Base-by-base conservation (phyloP, 2,797 vertebrate species). In the Eulemur mongoz region DNA sequence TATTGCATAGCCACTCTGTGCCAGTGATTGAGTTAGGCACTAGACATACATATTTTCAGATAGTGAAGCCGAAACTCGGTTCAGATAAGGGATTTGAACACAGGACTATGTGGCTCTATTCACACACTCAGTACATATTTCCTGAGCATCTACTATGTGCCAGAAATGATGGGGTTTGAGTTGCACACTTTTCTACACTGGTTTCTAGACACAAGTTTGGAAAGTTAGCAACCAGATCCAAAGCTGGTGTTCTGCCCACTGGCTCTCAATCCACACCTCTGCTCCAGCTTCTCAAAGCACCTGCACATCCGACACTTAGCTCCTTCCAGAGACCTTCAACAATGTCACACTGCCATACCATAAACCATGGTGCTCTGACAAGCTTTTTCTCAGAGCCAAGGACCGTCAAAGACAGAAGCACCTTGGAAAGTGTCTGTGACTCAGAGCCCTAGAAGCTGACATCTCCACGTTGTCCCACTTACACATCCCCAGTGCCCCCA, bases 131-230 rank as follows among this genome's bases (percentile, higher is more conserved):
- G 32, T 14, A 73, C 54, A 57, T 38, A 79, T 17, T 86, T 20
- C 61, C 70, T 10, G 17, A 75, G 45, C 1, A 5, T 25, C 59
- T 18, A 13, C 7, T 38, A 52, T 0, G 0, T 61, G 18, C n/a
- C 76, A 61, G 70, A 63, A 72, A 52, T 17, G 22, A 48, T 14
- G 2, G 22, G 9, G 22, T 27, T 88, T 14, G 65, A 72, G 70
- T n/a, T 1, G 45, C 70, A 85, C 7, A 5, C 7, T 52, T 78
- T 57, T 22, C 75, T 30, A 75, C 43, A 27, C 35, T 43, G 22
- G 9, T 52, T 45, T 75, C 43, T 38, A 84, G 25, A 43, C 45
- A 35, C 8, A 20, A 52, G n/a, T 45, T 57, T 30, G 10, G 25
- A 27, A 63, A 25, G 48, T 17, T 7, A 30, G 65, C 2, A 35